Evolutionary conservation across 2,113 vertebrate genomes (phyloP).

Genomic region (Epinephelus fuscoguttatus): DNA sequence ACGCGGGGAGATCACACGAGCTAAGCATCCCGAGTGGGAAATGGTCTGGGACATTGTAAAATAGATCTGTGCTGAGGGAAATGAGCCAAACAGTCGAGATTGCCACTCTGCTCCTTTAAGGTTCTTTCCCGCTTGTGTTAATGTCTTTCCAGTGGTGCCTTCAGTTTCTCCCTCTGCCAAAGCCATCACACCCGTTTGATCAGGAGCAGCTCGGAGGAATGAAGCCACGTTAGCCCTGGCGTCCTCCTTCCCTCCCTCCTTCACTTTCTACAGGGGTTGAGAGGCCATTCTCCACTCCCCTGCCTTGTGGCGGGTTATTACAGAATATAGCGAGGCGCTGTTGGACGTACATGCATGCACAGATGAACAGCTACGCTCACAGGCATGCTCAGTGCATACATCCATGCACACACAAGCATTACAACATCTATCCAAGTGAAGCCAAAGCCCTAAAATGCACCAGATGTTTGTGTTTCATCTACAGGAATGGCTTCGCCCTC

Average conservation of each 20-base stretch:
- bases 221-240: slow-evolving; percentile 42
- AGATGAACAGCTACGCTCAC: slow-evolving; percentile 50
- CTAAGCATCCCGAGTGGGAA: slow-evolving; percentile 60
- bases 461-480: slow-evolving; percentile 73
- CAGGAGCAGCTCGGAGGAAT: slow-evolving; percentile 51
- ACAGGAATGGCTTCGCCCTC: slow-evolving; percentile 18
- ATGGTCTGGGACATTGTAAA: slow-evolving; percentile 74
- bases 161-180: slow-evolving; percentile 42
- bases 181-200: slow-evolving; percentile 66
- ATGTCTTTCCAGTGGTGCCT: slow-evolving; percentile 66
- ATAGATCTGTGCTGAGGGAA: slow-evolving; percentile 70
- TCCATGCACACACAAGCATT: slow-evolving; percentile 46
- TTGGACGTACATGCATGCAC: slow-evolving; percentile 39
- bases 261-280: slow-evolving; percentile 29
- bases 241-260: background rate
- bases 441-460: slow-evolving; percentile 63
- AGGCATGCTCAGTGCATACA: slow-evolving; percentile 47
- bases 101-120: slow-evolving; percentile 63
- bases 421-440: slow-evolving; percentile 60
- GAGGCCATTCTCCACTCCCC: slow-evolving; percentile 41
- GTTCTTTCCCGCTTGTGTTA: slow-evolving; percentile 58
- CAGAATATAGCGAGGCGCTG: slow-evolving; percentile 27
- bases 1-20: slow-evolving; percentile 55
- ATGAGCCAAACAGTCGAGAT: slow-evolving; percentile 71
- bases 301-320: slow-evolving; percentile 48